Conservation (phyloP, 2,888 invertebrate species). For the Noctua pronuba region DNA sequence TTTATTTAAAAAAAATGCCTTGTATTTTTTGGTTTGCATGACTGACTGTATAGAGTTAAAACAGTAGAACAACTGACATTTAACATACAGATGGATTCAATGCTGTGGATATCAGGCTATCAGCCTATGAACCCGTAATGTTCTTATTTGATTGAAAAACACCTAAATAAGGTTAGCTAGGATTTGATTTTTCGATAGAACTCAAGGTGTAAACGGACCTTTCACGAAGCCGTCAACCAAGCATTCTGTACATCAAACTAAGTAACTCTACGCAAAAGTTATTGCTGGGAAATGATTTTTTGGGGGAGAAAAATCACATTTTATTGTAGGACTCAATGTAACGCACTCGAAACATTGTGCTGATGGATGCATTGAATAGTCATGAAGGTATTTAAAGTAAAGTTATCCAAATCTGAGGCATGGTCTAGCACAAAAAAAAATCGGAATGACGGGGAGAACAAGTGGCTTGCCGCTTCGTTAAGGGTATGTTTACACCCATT, state of each 20-base stretch:
- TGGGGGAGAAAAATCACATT: too few species aligned
- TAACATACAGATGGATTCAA: background rate
- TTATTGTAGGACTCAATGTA: too few species aligned
- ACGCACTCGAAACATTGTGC: too few species aligned
- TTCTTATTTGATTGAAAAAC: background rate
- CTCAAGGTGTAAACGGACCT: too few species aligned
- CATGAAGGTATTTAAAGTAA: background rate
- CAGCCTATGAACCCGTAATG: background rate
- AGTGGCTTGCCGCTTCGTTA: too few species aligned
- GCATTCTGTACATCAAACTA: too few species aligned
- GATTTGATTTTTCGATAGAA: background rate
- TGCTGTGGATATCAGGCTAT: background rate
- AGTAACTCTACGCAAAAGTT: too few species aligned
- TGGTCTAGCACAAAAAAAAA: background rate
- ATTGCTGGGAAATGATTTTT: too few species aligned
- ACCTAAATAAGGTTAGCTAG: background rate
- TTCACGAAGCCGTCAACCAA: too few species aligned
- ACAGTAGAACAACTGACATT: conserved; percentile 7
- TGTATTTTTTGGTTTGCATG: background rate
- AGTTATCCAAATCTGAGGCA: background rate
- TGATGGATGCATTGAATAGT: too few species aligned
- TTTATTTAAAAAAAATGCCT: conserved; percentile 8
- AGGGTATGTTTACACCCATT: background rate
- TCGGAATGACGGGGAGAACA: too few species aligned
- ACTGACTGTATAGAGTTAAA: background rate